Evolutionary conservation across 2,113 vertebrate species (phyloP).

Genomic region (Uropsilus gracilis): DNA sequence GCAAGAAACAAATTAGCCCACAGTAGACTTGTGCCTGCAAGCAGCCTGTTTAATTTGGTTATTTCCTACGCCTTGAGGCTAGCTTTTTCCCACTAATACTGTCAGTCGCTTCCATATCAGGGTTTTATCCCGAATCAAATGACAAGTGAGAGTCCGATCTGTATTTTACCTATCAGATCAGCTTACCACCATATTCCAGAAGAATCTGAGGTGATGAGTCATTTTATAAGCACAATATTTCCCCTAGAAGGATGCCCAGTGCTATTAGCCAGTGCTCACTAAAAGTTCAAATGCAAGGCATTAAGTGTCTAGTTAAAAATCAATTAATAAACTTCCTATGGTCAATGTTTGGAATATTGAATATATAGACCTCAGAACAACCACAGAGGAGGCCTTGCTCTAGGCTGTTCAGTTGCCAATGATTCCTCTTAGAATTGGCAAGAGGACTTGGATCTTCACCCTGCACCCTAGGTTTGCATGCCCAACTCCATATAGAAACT

Average conservation of each 20-base stretch:
- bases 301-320: slow-evolving; percentile 60
- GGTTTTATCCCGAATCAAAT: slow-evolving; percentile 54
- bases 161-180: slow-evolving; percentile 70
- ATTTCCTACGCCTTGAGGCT: slow-evolving; percentile 75
- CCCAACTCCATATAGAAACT: background rate
- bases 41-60: slow-evolving; percentile 80
- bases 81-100: slow-evolving; percentile 74
- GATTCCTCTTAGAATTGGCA: background rate
- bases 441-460: background rate
- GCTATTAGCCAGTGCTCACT: slow-evolving; percentile 44
- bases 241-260: slow-evolving; percentile 58
- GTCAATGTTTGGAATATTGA: background rate
- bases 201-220: slow-evolving; percentile 65
- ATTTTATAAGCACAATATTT: slow-evolving; percentile 60
- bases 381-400: background rate
- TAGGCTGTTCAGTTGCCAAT: background rate
- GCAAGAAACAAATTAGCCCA: slow-evolving; percentile 82
- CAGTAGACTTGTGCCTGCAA: slow-evolving; percentile 82
- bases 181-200: slow-evolving; percentile 58
- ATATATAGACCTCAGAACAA: background rate
- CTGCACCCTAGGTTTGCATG: background rate
- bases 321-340: slow-evolving; percentile 38
- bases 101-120: slow-evolving; percentile 58
- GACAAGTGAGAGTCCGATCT: slow-evolving; percentile 67
- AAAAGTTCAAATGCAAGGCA: slow-evolving; percentile 47